Evolutionary conservation across 2,113 vertebrate genomes (phyloP), one percentile per base, ranked within the genome.

Genomic region (Sardina pilchardus): DNA sequence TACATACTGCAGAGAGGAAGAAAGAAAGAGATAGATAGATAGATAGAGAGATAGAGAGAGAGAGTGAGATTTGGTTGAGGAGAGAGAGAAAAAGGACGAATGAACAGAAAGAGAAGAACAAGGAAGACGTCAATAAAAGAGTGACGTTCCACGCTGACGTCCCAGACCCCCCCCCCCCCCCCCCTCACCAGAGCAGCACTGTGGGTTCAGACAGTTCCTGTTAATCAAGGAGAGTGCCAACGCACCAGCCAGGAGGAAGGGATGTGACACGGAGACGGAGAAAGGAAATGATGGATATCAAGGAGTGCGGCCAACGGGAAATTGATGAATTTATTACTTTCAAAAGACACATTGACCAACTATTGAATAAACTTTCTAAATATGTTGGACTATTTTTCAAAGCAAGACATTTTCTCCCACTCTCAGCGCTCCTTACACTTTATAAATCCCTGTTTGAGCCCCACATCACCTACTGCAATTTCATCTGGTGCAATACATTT

Each of bases 201-300:
- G 63, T 67, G 63, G 63, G 63, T 67, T 8, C n/a, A 67, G 63
- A 67, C n/a, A 10, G 26, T 26, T 67, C n/a, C 63, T 67, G 63
- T 67, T 67, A 67, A 67, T 67, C 63, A 67, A 67, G 63, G 63
- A 67, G 63, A 67, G 63, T 67, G 63, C 8, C 26, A 67, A n/a
- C 30, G 63, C 6, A n/a, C 8, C 1, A 30, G 63, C 63, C n/a
- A 67, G n/a, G 63, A 30, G 63, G 63, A 67, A 30, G 63, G n/a
- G 63, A 9, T 30, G 63, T 67, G 63, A 9, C 63, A 67, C n/a
- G 30, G 24, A 59, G 24, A 67, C n/a, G 59, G 59, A 67, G 63
- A 67, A 30, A 30, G 63, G 10, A 12, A 67, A 67, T 67, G 1
- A 67, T 67, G 63, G 63, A 67, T 67, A 30, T 67, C 7, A 67